Conservation (phyloP, 1,140 invertebrate genomes). For the Holotrichia oblita region DNA sequence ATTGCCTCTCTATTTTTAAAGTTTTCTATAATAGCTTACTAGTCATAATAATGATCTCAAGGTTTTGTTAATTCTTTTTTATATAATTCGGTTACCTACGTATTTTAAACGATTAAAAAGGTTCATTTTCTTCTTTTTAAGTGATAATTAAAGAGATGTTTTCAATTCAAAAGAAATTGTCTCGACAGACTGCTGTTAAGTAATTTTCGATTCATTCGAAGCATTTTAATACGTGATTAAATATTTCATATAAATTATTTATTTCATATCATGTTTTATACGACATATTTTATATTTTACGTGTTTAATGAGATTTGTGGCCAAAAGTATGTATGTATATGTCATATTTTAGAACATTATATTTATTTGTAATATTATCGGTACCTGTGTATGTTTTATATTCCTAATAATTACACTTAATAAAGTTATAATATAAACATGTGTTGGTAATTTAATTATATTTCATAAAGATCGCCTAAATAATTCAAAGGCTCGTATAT, state of each 20-base stretch:
- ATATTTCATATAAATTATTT: background rate
- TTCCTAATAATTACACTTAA: background rate
- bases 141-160: background rate
- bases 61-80: background rate
- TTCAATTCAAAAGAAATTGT: background rate
- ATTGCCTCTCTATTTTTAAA: background rate
- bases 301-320: background rate
- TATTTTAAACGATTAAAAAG: background rate
- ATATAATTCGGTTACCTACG: background rate
- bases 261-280: background rate
- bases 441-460: too few species aligned
- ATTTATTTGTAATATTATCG: background rate
- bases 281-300: background rate
- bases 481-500: too few species aligned
- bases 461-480: too few species aligned
- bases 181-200: background rate
- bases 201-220: background rate
- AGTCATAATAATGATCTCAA: conserved; percentile 12
- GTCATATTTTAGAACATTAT: background rate
- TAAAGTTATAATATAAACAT: background rate
- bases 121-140: background rate
- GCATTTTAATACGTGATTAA: background rate
- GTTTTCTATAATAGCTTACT: background rate
- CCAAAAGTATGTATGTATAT: background rate
- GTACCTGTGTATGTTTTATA: background rate